Conservation (phyloP, 2,113 vertebrate species). For the Coptodon rendalli region DNA sequence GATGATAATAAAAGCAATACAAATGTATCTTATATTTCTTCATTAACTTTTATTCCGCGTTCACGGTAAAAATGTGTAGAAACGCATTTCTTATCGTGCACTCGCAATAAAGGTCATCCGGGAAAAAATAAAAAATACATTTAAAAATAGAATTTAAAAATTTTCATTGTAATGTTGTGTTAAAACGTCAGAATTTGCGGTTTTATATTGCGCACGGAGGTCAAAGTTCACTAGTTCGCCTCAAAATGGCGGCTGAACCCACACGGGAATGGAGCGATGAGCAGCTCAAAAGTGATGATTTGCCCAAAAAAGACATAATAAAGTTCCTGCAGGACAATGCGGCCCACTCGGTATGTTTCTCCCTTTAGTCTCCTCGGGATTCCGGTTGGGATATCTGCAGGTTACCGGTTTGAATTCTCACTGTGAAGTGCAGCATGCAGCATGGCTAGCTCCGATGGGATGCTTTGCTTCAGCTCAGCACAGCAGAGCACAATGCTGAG, state of each 20-base stretch:
- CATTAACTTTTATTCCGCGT: neutral
- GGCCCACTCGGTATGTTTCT: conserved; percentile 80
- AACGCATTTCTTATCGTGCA: neutral
- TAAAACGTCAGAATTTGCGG: neutral
- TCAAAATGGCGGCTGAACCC: conserved; percentile 76
- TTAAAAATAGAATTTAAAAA: rapidly evolving
- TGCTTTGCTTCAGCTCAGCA: neutral
- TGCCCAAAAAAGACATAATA: conserved; percentile 91
- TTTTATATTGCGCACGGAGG: neutral
- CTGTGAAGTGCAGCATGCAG: neutral
- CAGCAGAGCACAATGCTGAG: neutral
- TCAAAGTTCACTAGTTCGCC: conserved; percentile 46
- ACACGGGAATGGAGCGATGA: conserved; percentile 83
- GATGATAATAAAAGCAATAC: neutral
- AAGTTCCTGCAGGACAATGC: conserved; percentile 90
- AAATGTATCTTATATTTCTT: neutral
- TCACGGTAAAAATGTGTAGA: neutral
- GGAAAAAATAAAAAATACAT: neutral
- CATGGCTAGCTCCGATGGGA: neutral
- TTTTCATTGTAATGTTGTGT: neutral
- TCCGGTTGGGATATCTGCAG: rapidly evolving
- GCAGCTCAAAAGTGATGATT: conserved; percentile 86
- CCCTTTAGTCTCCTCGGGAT: too few relatives aligned
- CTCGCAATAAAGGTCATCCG: rapidly evolving
- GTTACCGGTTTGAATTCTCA: neutral